Evolutionary conservation across 2,113 vertebrate genomes (phyloP).

Genomic region (Python bivittatus): DNA sequence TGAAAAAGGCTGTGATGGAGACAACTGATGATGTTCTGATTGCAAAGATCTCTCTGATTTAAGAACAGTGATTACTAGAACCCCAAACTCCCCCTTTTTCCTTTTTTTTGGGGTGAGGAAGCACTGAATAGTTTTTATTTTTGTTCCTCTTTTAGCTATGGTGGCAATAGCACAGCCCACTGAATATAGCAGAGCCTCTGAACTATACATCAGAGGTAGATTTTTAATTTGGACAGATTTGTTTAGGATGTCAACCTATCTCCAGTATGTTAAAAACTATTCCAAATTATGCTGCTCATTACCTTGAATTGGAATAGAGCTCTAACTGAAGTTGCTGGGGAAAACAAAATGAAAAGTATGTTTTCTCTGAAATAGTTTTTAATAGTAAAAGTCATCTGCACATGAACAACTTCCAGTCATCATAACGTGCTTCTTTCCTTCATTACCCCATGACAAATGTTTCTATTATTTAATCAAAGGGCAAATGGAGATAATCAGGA

Average conservation of each 20-base stretch:
- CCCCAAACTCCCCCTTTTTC: too few relatives aligned
- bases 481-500: slow-evolving; percentile 31
- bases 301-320: not conserved
- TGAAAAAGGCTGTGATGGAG: too few relatives aligned
- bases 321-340: not conserved
- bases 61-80: too few relatives aligned
- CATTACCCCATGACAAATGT: slow-evolving; percentile 12
- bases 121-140: too few relatives aligned
- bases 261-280: not conserved
- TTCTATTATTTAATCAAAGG: slow-evolving; percentile 28
- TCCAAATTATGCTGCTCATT: not conserved
- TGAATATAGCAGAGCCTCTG: too few relatives aligned
- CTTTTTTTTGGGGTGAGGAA: too few relatives aligned
- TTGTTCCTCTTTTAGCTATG: too few relatives aligned
- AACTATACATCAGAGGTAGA: too few relatives aligned
- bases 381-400: not conserved
- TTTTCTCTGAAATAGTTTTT: not conserved
- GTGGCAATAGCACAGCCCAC: too few relatives aligned
- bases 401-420: not conserved
- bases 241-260: not conserved
- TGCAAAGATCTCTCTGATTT: too few relatives aligned
- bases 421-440: not conserved
- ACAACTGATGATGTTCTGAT: too few relatives aligned
- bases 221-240: too few relatives aligned
- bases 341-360: not conserved